These are phyloP conservation scores for Himalopsyche tibetana DNA, from an alignment of 2,888 invertebrate species.

Conservation along the genomic window DNA sequence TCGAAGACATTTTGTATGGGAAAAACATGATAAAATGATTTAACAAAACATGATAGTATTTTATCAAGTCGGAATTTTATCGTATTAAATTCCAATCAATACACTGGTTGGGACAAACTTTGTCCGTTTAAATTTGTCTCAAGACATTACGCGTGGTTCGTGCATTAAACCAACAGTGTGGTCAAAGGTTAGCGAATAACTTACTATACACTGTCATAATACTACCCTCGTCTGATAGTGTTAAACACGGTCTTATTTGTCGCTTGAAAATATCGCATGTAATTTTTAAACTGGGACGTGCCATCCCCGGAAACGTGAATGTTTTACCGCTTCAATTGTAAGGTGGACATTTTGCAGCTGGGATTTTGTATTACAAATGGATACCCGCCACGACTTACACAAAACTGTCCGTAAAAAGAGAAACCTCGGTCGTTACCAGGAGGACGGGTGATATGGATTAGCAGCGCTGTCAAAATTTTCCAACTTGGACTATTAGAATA, in stretches of 20 bases:
- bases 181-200: too few relatives aligned
- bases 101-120: too few relatives aligned
- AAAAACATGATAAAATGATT: too few relatives aligned
- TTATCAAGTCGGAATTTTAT: too few relatives aligned
- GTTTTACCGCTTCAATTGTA: constrained; percentile 10
- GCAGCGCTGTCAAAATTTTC: not conserved
- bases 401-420: not conserved
- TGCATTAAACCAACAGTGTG: too few relatives aligned
- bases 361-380: not conserved
- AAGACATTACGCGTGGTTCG: too few relatives aligned
- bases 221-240: not conserved
- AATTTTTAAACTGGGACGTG: constrained; percentile 46
- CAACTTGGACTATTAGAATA: not conserved
- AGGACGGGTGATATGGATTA: not conserved
- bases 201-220: not conserved
- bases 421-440: not conserved
- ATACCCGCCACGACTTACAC: not conserved
- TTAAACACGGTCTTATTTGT: constrained; percentile 45
- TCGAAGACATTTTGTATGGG: too few relatives aligned
- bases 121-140: too few relatives aligned
- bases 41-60: too few relatives aligned
- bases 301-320: not conserved
- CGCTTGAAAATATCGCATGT: constrained; percentile 49
- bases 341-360: constrained; percentile 7
- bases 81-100: too few relatives aligned